Base-by-base conservation (phyloP, 2,888 invertebrate genomes). In the Hirtodrosophila duncani region DNA sequence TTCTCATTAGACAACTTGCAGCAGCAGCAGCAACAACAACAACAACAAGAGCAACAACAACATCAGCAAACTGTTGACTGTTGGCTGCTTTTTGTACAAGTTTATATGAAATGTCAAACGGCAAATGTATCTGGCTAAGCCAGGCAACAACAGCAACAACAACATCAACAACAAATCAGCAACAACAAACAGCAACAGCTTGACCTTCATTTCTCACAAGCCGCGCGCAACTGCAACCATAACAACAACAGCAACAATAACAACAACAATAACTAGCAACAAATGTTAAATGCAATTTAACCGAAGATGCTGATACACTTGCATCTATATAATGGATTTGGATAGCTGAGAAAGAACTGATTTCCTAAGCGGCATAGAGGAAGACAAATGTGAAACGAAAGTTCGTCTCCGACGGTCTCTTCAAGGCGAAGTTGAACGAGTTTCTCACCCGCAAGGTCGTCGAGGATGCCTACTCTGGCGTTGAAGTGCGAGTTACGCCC, bases 401-500 rank as follows among this genome's bases (percentile, higher is more conserved):
- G 98, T 99, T 99, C 88, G 98, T 99, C 82, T 95, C 96, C 79
- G 98, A 99, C 89, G 99, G 99, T 87, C 96, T 99, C 79, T 99
- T 99, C 91, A 97, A 97, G 88, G 99, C 99, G 60, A 99, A 99
- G 89, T 90, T 99, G 78, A 99, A 99, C 88, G 98, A 99, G 90
- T 99, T 99, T 88, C 90, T 99, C 58, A 99, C 98, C 87, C 92
- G 98, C 85, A 99, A 99, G 88, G 90, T 99, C 74, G 98, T 99
- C 46, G 99, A 99, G 88, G 99, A 99, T 94, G 99, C 99, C 62
- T 99, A 99, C 90, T 98, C 98, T 69, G 99, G 99, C 71, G 98
- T 99, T 79, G 99, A 99, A 89, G 98, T 99, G 67, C 94, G 99
- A 67, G 97, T 97, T 69, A 98, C 98, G 2, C 98, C 99, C 45